Evolutionary conservation across 2,113 vertebrate species (phyloP), one percentile per base, ranked within the genome.

Genomic region (Zosterops lateralis): DNA sequence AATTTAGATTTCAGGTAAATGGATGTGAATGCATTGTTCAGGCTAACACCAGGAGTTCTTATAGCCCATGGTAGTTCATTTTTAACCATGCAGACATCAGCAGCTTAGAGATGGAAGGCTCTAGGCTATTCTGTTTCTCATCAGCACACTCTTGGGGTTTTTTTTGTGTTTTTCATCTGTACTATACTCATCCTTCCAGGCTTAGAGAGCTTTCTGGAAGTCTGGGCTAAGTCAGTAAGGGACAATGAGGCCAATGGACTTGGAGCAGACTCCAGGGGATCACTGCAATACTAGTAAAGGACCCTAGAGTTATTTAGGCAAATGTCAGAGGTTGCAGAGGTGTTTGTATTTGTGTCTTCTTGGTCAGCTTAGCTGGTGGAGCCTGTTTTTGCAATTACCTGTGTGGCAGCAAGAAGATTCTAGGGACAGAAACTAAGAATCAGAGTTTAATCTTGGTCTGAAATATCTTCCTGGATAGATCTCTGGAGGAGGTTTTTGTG

Each of bases 1-100:
- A 79, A 91, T 93, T 87, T 89, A 86, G 78, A 53, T 88, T 93
- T 80, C 91, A 88, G 84, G 78, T 92, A 89, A 91, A 87, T 76
- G 87, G 58, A 64, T 87, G 31, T 64, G 64, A 86, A 73, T 74
- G 51, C 53, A 38, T 51, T 79, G 60, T 38, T 93, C 85, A 77
- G 58, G 26, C 62, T 91, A 79, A 58, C 87, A 84, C 48, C 31
- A 64, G 66, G 24, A n/a, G n/a, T 91, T 89, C 16, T 0, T 60
- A 32, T 67, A 84, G 71, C 90, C 81, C 54, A 53, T 73, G 82
- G 92, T 73, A 42, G 45, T 29, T 91, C 74, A 61, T 87, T 94
- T 95, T 93, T 56, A 89, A 89, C 86, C 34, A 25, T 72, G 84
- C 80, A 94, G 80, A 87, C 84, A 84, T 86, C 73, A 93, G 73